Evolutionary conservation across 2,797 vertebrate species (phyloP).

Genomic region (Oreortyx pictus): DNA sequence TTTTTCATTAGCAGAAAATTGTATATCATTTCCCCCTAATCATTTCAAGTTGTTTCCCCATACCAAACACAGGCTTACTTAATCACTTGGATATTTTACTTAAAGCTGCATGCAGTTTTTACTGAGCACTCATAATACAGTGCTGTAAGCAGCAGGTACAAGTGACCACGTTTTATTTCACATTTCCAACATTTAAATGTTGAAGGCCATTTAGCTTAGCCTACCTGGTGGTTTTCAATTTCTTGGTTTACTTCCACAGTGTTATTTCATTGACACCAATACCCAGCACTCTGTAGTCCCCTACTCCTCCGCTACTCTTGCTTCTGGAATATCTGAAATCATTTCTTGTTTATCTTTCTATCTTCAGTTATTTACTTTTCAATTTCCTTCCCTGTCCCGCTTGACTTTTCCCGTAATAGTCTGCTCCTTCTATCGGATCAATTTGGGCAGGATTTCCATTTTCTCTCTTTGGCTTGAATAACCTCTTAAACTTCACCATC

Average conservation of each 20-base stretch:
- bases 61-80: background rate
- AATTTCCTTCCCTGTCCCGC: conserved; percentile 9
- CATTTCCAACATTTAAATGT: background rate
- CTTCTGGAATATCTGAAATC: background rate
- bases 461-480: conserved; percentile 51
- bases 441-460: conserved; percentile 45
- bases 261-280: background rate
- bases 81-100: background rate
- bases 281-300: background rate
- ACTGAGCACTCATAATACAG: too few species aligned
- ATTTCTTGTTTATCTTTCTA: conserved; percentile 30
- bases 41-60: background rate
- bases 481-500: conserved; percentile 50
- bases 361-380: conserved; percentile 29
- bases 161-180: background rate
- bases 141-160: background rate
- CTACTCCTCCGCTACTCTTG: background rate
- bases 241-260: background rate
- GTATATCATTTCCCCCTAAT: background rate
- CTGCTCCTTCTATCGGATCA: background rate
- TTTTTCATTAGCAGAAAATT: background rate
- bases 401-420: conserved; percentile 17
- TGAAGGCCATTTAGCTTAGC: background rate
- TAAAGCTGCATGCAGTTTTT: background rate
- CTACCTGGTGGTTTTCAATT: background rate